Percentiles rank a stretch among this genome's conserved stretches.
These are phyloP conservation scores for Prorops nasuta DNA, from an alignment of 1,140 invertebrate genomes.

Conservation along the genomic window DNA sequence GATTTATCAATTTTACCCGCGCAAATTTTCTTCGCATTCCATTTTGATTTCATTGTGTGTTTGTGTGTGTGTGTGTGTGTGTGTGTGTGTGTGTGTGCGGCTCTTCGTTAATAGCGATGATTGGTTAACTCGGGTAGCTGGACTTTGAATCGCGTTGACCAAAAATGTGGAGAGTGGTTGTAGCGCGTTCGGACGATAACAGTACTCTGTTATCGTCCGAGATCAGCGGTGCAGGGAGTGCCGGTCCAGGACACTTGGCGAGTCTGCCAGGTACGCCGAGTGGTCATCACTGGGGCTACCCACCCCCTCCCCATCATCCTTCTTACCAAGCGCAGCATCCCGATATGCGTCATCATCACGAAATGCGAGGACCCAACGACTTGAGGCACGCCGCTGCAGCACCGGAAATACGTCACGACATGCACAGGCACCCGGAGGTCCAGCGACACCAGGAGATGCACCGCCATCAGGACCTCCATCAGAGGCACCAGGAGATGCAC, in stretches of 20 bases:
- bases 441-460: slow-evolving; percentile 29
- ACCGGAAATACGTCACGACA: slow-evolving; percentile 34
- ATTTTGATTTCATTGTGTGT: neutral
- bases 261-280: slow-evolving; percentile 35
- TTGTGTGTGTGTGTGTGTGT: neutral
- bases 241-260: slow-evolving; percentile 35
- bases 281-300: slow-evolving; percentile 48
- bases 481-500: slow-evolving; percentile 33
- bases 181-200: slow-evolving; percentile 53
- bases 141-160: no score
- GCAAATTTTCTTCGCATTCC: neutral
- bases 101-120: neutral
- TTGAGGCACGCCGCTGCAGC: slow-evolving; percentile 32
- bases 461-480: slow-evolving; percentile 28
- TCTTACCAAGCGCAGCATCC: slow-evolving; percentile 33
- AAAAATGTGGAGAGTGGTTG: slow-evolving; percentile 59
- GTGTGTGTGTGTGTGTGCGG: neutral
- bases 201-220: slow-evolving; percentile 51
- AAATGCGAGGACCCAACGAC: no score
- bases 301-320: slow-evolving; percentile 39
- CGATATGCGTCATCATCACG: slow-evolving; percentile 11
- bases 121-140: no score
- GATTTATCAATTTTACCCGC: neutral
- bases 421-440: slow-evolving; percentile 27
- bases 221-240: slow-evolving; percentile 35